These are phyloP conservation scores for Empis livida DNA, from an alignment of 2,888 invertebrate genomes.

Conservation along the genomic window DNA sequence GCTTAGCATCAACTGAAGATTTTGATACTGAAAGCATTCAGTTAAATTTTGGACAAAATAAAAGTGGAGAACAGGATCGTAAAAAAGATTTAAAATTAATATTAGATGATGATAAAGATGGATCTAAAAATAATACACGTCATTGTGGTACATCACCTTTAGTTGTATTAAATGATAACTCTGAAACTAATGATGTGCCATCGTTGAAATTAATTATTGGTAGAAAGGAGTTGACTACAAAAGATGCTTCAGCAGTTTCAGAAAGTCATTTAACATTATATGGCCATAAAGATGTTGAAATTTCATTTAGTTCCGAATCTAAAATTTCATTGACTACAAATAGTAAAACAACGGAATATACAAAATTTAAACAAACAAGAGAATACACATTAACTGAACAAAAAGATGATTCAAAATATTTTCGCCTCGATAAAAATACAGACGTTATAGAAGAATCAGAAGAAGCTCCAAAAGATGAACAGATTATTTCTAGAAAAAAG, in stretches of 20 bases:
- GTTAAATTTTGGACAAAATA: not conserved
- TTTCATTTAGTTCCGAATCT: slow-evolving; percentile 41
- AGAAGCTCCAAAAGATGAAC: slow-evolving; percentile 30
- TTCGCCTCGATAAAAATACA: slow-evolving; percentile 7
- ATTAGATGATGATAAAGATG: slow-evolving; percentile 3
- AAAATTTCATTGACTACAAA: slow-evolving; percentile 39
- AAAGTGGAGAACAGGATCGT: not conserved
- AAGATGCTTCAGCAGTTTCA: slow-evolving; percentile 39
- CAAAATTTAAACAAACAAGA: slow-evolving; percentile 8
- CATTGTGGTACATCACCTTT: slow-evolving; percentile 14
- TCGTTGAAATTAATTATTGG: slow-evolving; percentile 41
- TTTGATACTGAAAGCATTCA: slow-evolving; percentile 13
- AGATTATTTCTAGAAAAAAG: slow-evolving; percentile 40
- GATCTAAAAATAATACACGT: slow-evolving; percentile 6
- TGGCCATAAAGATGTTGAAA: slow-evolving; percentile 41
- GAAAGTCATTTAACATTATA: slow-evolving; percentile 41
- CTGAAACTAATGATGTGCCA: slow-evolving; percentile 6
- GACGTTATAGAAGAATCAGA: slow-evolving; percentile 12
- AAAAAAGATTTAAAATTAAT: slow-evolving; percentile 11
- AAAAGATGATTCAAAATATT: slow-evolving; percentile 26
- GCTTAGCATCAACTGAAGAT: slow-evolving; percentile 14
- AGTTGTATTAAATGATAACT: not conserved
- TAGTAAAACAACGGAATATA: slow-evolving; percentile 7
- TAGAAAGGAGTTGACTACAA: slow-evolving; percentile 40
- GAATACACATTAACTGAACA: slow-evolving; percentile 19